These are phyloP conservation scores for Drosophila cardini DNA, from an alignment of 1,140 invertebrate genomes.

Conservation along the genomic window DNA sequence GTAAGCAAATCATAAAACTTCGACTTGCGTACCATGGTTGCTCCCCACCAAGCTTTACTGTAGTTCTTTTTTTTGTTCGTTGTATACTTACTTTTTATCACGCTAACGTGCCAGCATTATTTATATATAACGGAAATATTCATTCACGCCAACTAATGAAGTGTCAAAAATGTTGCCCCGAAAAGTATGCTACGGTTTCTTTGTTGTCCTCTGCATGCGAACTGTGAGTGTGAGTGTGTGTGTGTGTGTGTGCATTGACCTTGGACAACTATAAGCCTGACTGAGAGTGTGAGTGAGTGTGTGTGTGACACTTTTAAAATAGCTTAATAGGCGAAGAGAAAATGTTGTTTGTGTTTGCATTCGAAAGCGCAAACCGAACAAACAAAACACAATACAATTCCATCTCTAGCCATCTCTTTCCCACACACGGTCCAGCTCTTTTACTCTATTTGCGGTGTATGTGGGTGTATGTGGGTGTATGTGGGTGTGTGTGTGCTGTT, in stretches of 20 bases:
- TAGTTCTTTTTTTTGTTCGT: slow-evolving; percentile 14
- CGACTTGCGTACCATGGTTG: slow-evolving; percentile 21
- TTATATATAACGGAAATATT: slow-evolving; percentile 73
- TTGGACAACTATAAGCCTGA: slow-evolving; percentile 30
- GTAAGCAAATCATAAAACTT: slow-evolving; percentile 68
- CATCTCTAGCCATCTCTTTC: neutral
- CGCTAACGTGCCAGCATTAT: slow-evolving; percentile 49
- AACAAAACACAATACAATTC: slow-evolving; percentile 47
- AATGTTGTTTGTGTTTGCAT: slow-evolving; percentile 51
- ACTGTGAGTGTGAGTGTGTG: slow-evolving; percentile 5
- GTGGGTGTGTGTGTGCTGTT: slow-evolving; percentile 29
- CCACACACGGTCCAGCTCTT: neutral
- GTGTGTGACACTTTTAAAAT: slow-evolving; percentile 61
- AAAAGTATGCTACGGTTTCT: slow-evolving; percentile 68
- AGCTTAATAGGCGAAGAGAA: slow-evolving; percentile 63
- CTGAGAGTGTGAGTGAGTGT: slow-evolving; percentile 1
- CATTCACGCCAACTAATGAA: slow-evolving; percentile 75
- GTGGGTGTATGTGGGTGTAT: too few species aligned
- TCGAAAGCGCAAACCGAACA: slow-evolving; percentile 62
- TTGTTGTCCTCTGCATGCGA: neutral
- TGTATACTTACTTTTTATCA: slow-evolving; percentile 29
- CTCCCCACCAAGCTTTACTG: neutral
- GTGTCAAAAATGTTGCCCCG: slow-evolving; percentile 74
- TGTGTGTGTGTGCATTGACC: slow-evolving; percentile 24
- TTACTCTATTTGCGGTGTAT: neutral